phyloP scores from a whole-genome alignment of 2,888 invertebrate genomes.

The Zaprionus obscuricornis region DNA sequence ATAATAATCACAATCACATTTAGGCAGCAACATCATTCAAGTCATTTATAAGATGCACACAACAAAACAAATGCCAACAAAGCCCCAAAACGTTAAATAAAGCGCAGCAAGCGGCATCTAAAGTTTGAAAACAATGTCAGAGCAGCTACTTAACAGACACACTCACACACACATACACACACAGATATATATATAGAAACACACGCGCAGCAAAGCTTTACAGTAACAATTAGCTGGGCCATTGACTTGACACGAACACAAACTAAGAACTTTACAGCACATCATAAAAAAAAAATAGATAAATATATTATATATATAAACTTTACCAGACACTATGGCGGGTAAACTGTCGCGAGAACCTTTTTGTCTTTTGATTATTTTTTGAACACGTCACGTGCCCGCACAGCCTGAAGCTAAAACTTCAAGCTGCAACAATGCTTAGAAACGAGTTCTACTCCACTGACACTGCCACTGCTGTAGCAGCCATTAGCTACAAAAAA shows the following conservation, averaged over 20 bases:
- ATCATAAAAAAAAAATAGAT: too few relatives aligned
- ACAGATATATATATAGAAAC: neutral
- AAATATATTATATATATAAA: too few relatives aligned
- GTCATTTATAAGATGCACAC: conserved; percentile 56
- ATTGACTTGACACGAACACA: conserved; percentile 34
- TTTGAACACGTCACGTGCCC: conserved; percentile 35
- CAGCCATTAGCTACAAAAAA: conserved; percentile 25
- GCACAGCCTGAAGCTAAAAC: neutral
- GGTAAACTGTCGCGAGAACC: conserved; percentile 28
- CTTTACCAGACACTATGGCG: conserved; percentile 61
- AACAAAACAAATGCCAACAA: conserved; percentile 36
- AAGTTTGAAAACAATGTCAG: conserved; percentile 61
- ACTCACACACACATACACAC: neutral
- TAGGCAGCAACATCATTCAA: conserved; percentile 28
- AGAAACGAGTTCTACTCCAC: conserved; percentile 12
- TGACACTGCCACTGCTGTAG: neutral
- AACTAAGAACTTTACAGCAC: conserved; percentile 55
- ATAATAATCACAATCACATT: conserved; percentile 25
- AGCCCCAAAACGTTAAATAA: conserved; percentile 37
- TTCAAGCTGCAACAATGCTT: too few relatives aligned
- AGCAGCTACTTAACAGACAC: conserved; percentile 45
- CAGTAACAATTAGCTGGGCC: conserved; percentile 40
- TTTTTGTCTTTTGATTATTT: conserved; percentile 10
- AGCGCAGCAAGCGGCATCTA: conserved; percentile 57
- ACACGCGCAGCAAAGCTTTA: conserved; percentile 18